These are phyloP conservation scores for Calliphora vicina DNA, from an alignment of 1,140 invertebrate genomes.

Conservation along the genomic window DNA sequence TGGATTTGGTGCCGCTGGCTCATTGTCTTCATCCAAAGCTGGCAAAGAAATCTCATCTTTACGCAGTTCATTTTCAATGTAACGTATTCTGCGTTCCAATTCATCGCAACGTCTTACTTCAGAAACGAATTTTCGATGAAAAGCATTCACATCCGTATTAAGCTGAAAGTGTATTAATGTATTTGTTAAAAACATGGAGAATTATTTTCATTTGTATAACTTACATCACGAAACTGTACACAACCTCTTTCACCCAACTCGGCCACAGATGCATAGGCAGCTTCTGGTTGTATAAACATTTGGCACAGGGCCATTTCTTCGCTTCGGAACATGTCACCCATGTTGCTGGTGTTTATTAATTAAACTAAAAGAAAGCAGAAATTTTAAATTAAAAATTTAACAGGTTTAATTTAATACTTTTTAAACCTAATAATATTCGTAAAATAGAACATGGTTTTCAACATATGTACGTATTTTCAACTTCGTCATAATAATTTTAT, in stretches of 20 bases:
- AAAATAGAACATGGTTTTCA: too few relatives aligned
- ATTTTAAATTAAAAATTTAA: too few relatives aligned
- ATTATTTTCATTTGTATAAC: slow-evolving; percentile 51
- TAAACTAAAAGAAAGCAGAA: neutral
- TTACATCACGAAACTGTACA: slow-evolving; percentile 90
- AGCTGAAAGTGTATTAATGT: slow-evolving; percentile 66
- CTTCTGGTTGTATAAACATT: slow-evolving; percentile 88
- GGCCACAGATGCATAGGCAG: slow-evolving; percentile 86
- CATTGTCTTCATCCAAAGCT: slow-evolving; percentile 86
- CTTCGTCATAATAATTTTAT: too few relatives aligned
- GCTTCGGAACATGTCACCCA: slow-evolving; percentile 85
- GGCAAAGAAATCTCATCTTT: slow-evolving; percentile 85
- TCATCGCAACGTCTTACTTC: slow-evolving; percentile 93
- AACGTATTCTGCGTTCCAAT: slow-evolving; percentile 92
- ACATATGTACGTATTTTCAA: too few relatives aligned
- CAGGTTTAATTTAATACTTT: too few relatives aligned
- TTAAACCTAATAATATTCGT: too few relatives aligned
- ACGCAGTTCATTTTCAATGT: slow-evolving; percentile 92
- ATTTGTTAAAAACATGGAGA: neutral
- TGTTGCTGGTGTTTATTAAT: slow-evolving; percentile 52
- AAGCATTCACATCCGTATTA: slow-evolving; percentile 92
- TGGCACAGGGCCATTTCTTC: slow-evolving; percentile 89
- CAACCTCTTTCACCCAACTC: slow-evolving; percentile 87
- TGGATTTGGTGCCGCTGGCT: slow-evolving; percentile 95
- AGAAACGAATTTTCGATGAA: slow-evolving; percentile 94